Conservation (phyloP, 2,797 vertebrate genomes). For the Alca torda region DNA sequence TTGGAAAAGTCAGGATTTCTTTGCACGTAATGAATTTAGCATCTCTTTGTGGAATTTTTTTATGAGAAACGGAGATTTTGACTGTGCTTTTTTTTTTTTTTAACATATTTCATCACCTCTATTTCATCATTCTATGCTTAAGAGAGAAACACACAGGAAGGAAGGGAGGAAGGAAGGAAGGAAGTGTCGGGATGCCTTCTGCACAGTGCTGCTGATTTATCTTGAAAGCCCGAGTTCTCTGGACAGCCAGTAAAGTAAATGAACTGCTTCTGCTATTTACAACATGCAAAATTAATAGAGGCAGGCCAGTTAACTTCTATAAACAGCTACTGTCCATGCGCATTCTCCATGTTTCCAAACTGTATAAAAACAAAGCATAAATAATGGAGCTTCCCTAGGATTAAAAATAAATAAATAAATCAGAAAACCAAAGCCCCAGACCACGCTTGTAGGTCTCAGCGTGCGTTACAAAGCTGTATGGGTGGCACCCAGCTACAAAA, state of each 20-base stretch:
- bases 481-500: background rate
- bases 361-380: constrained; percentile 5
- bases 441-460: background rate
- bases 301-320: background rate
- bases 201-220: background rate
- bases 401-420: background rate
- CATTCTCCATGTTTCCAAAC: background rate
- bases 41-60: constrained; percentile 7
- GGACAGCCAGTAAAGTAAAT: constrained; percentile 18
- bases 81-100: background rate
- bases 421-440: background rate
- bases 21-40: constrained; percentile 2
- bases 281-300: constrained; percentile 35
- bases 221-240: background rate
- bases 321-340: background rate
- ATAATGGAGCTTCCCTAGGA: background rate
- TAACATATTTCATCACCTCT: constrained; percentile 24
- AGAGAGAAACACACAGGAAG: background rate
- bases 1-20: constrained; percentile 44
- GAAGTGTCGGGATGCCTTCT: background rate
- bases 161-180: background rate
- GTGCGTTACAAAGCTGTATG: background rate
- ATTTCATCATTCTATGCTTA: constrained; percentile 24
- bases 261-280: constrained; percentile 33
- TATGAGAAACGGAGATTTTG: background rate